Percentiles rank a stretch among this genome's conserved stretches.
phyloP scores from a whole-genome alignment of 2,113 vertebrate genomes.

The Pelecanus crispus region DNA sequence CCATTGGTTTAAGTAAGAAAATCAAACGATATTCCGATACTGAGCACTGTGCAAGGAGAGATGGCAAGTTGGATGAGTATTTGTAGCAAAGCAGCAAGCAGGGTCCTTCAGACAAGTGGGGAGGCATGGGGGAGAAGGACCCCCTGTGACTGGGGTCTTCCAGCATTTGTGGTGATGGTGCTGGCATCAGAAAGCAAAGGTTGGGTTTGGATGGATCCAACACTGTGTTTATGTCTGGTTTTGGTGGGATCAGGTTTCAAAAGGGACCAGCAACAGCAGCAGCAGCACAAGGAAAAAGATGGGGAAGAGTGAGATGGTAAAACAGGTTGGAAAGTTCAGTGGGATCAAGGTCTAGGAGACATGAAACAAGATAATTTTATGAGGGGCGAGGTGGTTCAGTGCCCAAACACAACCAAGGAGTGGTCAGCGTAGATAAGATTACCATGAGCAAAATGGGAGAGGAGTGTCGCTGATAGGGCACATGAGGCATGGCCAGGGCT shows the following conservation, averaged over 20 bases:
- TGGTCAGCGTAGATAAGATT: constrained; percentile 57
- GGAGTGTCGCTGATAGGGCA: constrained; percentile 34
- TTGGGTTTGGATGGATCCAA: neutral
- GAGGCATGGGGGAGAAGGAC: neutral
- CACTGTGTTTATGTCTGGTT: neutral
- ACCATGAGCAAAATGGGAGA: neutral
- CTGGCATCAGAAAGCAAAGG: neutral
- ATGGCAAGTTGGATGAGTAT: fast-evolving
- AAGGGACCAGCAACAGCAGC: neutral
- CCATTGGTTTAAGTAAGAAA: neutral
- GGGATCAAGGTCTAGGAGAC: constrained; percentile 54
- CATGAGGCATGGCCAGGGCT: neutral
- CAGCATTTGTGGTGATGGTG: neutral
- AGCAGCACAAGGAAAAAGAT: neutral
- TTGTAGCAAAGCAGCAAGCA: neutral
- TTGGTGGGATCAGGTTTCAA: neutral
- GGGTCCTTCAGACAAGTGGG: neutral
- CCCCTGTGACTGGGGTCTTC: neutral
- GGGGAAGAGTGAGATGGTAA: neutral
- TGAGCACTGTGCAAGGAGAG: neutral
- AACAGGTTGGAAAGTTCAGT: neutral
- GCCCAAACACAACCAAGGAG: constrained; percentile 55
- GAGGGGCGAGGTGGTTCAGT: constrained; percentile 43
- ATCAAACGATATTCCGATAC: neutral
- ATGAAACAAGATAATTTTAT: constrained; percentile 27